A percentile compares a stretch with the other conserved stretches of the same genome.
These are phyloP conservation scores for Apogon hyalosoma DNA, from an alignment of 2,797 vertebrate genomes.

Conservation along the genomic window DNA sequence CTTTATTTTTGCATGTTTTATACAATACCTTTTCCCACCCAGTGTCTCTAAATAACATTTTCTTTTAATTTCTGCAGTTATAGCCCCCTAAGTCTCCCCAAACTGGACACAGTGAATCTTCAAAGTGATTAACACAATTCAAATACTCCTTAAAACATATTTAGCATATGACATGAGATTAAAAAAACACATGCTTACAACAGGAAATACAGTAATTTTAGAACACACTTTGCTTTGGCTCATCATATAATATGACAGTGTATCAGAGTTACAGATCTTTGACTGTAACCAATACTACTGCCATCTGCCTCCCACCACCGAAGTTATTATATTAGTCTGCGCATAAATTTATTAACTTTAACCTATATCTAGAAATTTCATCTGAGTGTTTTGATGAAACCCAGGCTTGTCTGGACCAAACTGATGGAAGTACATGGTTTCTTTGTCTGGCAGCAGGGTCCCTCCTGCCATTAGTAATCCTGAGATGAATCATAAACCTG, in stretches of 20 bases:
- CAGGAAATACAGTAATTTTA: slow-evolving; percentile 8
- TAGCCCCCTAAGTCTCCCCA: no score
- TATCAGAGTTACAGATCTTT: slow-evolving; percentile 22
- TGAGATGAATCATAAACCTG: slow-evolving; percentile 51
- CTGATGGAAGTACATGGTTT: slow-evolving; percentile 45
- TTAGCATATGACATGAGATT: no score
- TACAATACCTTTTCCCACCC: no score
- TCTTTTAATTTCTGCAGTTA: no score
- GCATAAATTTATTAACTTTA: slow-evolving; percentile 20
- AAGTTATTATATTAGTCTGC: slow-evolving; percentile 19
- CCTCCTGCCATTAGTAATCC: slow-evolving; percentile 32
- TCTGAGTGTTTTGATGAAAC: slow-evolving; percentile 18
- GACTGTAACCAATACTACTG: slow-evolving; percentile 34
- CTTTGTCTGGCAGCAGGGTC: slow-evolving; percentile 40
- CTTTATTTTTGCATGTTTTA: no score
- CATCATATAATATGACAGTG: slow-evolving; percentile 24
- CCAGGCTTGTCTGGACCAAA: slow-evolving; percentile 21
- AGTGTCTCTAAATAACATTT: no score
- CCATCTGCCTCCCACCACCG: slow-evolving; percentile 40
- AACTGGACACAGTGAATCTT: no score
- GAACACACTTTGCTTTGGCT: slow-evolving; percentile 26
- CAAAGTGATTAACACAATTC: no score
- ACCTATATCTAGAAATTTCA: slow-evolving; percentile 7
- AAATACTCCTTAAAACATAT: no score
- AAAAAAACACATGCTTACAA: no score